Conservation (phyloP, 2,888 invertebrate species). For the Scaptomyza flava region DNA sequence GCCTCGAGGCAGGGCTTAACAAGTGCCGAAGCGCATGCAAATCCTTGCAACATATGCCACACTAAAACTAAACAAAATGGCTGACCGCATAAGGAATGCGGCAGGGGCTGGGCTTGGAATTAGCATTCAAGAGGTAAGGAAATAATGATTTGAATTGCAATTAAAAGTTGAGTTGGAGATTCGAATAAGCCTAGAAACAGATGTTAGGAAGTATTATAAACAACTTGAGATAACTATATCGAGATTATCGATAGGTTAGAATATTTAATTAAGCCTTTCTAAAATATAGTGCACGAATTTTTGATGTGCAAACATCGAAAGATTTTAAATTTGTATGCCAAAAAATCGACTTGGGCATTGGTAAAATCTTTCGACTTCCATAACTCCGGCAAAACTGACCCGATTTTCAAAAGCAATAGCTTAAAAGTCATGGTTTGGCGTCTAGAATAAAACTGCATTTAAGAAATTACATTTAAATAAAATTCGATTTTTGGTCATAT, state of each 20-base stretch:
- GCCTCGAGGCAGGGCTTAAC: constrained; percentile 46
- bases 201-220: background rate
- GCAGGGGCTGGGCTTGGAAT: background rate
- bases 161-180: background rate
- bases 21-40: constrained; percentile 35
- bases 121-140: background rate
- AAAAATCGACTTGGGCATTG: no score
- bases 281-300: no score
- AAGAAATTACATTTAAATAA: no score
- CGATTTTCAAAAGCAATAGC: no score
- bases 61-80: constrained; percentile 45
- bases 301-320: no score
- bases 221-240: background rate
- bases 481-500: no score
- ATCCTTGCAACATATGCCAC: constrained; percentile 50
- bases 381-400: no score
- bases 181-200: background rate
- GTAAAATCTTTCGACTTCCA: no score
- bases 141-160: background rate
- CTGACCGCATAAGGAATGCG: constrained; percentile 15
- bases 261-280: no score
- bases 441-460: no score
- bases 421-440: no score
- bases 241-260: background rate
- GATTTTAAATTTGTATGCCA: no score